Base-by-base conservation (phyloP, 2,888 invertebrate genomes). In the Drosophila lacicola region DNA sequence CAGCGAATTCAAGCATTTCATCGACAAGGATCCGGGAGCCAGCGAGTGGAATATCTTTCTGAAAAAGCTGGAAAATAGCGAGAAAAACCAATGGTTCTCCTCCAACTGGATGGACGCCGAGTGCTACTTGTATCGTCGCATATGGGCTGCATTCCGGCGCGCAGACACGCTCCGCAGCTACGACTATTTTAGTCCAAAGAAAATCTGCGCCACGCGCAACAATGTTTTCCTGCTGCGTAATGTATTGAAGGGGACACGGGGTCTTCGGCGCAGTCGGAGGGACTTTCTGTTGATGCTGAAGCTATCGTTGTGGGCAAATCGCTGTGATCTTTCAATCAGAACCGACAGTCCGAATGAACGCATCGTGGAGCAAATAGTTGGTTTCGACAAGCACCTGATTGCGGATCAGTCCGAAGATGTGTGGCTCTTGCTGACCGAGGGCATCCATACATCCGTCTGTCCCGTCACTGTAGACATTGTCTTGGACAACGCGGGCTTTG, bases 401-500 rank as follows among this genome's bases (percentile, higher is more conserved):
- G 93, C 93, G 1, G 94, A 97, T 91, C 92, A 96, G 65, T 93
- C 94, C 0, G 91, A 92, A 3, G 74, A 92, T 17, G 92, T 95
- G 49, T 96, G 95, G 94, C 78, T 93, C 21, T 91, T 93, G 41
- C 72, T 92, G 2, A 70, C 70, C 0, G 45, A 51, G 4, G 50
- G 29, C 2, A 9, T 21, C 1, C 41, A 60, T 11, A 33, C 60
- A 0, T 60, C 63, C 4, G 71, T 86, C 1, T 56, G 68, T 3
- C 88, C 90, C 9, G 63, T 93, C 88, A 65, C 93, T 94, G 96
- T 94, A 94, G 96, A 96, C 91, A 94, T 98, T 62, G 94, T 99
- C 0, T 94, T 97, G 70, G 99, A 99, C 92, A 99, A 99, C 92
- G 94, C 97, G 0, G 99, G 98, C 0, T 98, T 97, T 89, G 99